A percentile compares a stretch with the other conserved stretches of the same genome.
Evolutionary conservation across 2,113 vertebrate species (phyloP).

Genomic region (Hippocampus guttulatus): DNA sequence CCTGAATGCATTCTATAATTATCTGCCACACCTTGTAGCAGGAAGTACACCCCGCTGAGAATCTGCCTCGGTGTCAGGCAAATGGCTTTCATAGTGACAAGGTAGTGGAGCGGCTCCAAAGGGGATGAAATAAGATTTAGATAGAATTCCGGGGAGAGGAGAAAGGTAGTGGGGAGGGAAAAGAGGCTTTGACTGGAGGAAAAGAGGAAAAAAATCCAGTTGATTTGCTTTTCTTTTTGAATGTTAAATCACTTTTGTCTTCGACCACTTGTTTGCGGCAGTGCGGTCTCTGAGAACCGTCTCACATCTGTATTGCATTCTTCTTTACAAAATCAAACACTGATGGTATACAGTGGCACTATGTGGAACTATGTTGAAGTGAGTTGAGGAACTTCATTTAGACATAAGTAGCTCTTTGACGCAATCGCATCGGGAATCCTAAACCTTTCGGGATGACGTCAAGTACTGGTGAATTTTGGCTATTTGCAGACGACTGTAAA

Average conservation of each 20-base stretch:
- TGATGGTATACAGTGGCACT: no score
- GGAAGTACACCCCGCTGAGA: conserved; percentile 63
- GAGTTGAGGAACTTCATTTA: no score
- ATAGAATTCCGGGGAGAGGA: conserved; percentile 4
- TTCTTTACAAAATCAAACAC: no score
- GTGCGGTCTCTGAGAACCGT: neutral
- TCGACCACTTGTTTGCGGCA: neutral
- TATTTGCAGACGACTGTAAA: no score
- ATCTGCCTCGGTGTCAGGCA: conserved; percentile 61
- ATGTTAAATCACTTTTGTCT: neutral
- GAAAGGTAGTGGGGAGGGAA: neutral
- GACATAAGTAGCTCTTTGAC: no score
- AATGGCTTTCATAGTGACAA: conserved; percentile 56
- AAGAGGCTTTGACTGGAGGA: neutral
- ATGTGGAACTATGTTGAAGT: no score
- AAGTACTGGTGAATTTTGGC: no score
- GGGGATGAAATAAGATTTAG: conserved; percentile 36
- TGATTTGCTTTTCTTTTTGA: neutral
- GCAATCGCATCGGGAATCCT: no score
- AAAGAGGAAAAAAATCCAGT: neutral
- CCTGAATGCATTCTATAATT: conserved; percentile 72
- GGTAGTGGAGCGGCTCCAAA: conserved; percentile 39
- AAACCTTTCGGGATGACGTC: no score
- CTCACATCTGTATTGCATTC: neutral
- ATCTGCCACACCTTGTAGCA: conserved; percentile 69